These are phyloP conservation scores for Megathymus violae DNA, from an alignment of 1,140 invertebrate genomes.

Conservation along the genomic window DNA sequence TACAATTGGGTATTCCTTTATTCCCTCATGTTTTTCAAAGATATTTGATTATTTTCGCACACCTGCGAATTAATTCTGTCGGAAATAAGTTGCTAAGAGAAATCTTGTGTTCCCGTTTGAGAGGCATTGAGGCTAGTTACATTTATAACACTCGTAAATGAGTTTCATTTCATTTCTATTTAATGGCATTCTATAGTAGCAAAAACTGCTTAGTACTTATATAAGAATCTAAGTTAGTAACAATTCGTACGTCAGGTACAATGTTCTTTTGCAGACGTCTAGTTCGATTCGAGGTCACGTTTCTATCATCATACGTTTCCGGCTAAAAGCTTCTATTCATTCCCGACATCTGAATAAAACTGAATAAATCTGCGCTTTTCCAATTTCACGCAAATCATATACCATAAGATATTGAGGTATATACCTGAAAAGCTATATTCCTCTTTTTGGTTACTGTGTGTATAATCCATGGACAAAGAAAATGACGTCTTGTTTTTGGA, in stretches of 20 bases:
- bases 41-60: not conserved
- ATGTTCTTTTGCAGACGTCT: not conserved
- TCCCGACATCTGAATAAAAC: not conserved
- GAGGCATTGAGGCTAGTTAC: not conserved
- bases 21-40: conserved; percentile 2
- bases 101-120: not conserved
- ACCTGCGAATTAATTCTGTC: not conserved
- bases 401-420: not conserved
- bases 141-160: too few species aligned
- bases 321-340: not conserved
- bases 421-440: too few species aligned
- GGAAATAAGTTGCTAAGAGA: too few species aligned
- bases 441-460: too few species aligned
- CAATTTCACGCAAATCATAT: not conserved
- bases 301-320: not conserved
- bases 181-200: too few species aligned
- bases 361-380: not conserved
- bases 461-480: too few species aligned
- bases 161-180: too few species aligned
- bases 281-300: not conserved
- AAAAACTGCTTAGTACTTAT: not conserved
- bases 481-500: too few species aligned
- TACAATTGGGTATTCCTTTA: not conserved
- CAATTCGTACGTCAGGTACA: not conserved
- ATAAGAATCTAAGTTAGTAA: not conserved